These are phyloP conservation scores for Oncorhynchus kisutch DNA, from an alignment of 2,113 vertebrate species.

Conservation along the genomic window DNA sequence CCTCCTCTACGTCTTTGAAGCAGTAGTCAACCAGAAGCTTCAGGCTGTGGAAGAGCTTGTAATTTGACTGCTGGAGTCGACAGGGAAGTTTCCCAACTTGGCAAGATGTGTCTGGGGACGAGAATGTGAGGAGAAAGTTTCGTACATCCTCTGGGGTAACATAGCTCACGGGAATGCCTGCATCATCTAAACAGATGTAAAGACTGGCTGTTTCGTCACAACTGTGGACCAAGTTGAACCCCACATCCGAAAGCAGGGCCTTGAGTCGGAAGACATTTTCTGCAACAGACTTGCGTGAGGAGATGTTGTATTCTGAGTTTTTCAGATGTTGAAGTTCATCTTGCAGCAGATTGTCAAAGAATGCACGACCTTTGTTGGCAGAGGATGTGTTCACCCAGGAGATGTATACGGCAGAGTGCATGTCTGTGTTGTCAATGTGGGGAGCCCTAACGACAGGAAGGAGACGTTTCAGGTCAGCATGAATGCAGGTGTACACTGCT, in stretches of 20 bases:
- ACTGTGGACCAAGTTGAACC: constrained; percentile 94
- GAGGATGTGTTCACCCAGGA: constrained; percentile 94
- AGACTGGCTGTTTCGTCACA: constrained; percentile 95
- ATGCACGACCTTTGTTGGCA: constrained; percentile 83
- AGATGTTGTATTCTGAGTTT: constrained; percentile 95
- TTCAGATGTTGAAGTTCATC: constrained; percentile 96
- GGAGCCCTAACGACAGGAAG: constrained; percentile 90
- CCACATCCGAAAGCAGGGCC: constrained; percentile 91
- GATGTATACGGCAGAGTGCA: constrained; percentile 92
- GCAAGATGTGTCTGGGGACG: constrained; percentile 88
- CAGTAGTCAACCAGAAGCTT: constrained; percentile 97
- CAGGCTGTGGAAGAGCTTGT: constrained; percentile 91
- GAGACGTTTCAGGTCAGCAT: constrained; percentile 89
- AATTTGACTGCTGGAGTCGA: constrained; percentile 93
- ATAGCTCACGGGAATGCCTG: constrained; percentile 91
- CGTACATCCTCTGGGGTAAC: constrained; percentile 91
- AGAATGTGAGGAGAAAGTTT: constrained; percentile 89
- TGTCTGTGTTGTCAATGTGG: constrained; percentile 89
- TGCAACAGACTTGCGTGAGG: constrained; percentile 92
- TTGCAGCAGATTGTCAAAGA: constrained; percentile 96
- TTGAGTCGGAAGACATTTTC: constrained; percentile 96
- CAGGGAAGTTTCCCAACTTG: constrained; percentile 96
- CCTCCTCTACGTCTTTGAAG: constrained; percentile 92
- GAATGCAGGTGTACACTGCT: constrained; percentile 89
- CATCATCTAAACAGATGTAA: constrained; percentile 90